Conservation (phyloP, 2,113 vertebrate genomes). For the Onychorhynchus coronatus region DNA sequence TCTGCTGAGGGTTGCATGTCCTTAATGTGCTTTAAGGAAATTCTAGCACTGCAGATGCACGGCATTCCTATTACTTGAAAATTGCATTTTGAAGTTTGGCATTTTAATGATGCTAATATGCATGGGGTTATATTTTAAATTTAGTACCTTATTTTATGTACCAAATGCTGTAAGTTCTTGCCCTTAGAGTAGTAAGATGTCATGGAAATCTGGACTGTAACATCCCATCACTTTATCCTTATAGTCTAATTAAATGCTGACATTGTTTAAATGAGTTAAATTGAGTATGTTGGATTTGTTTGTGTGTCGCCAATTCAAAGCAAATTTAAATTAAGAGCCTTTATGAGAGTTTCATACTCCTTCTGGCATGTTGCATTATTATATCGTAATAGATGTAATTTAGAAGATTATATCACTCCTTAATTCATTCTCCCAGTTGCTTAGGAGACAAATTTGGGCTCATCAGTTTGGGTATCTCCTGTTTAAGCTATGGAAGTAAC, state of each 20-base stretch:
- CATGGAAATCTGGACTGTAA: constrained; percentile 14
- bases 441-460: not conserved
- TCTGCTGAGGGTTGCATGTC: constrained; percentile 48
- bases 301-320: constrained; percentile 14
- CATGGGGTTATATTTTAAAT: constrained; percentile 25
- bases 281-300: not conserved
- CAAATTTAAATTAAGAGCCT: constrained; percentile 33
- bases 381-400: constrained; percentile 14
- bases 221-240: not conserved
- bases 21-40: constrained; percentile 45
- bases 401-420: not conserved
- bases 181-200: not conserved
- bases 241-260: constrained; percentile 40
- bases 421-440: not conserved
- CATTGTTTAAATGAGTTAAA: constrained; percentile 11
- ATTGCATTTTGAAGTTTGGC: constrained; percentile 40
- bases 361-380: constrained; percentile 12
- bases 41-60: constrained; percentile 19
- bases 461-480: not conserved
- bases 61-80: constrained; percentile 25
- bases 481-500: not conserved
- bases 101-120: constrained; percentile 57
- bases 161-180: constrained; percentile 6
- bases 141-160: constrained; percentile 47
- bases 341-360: not conserved